Base-by-base conservation (phyloP, 2,797 vertebrate genomes). In the Gadopsis marmoratus region DNA sequence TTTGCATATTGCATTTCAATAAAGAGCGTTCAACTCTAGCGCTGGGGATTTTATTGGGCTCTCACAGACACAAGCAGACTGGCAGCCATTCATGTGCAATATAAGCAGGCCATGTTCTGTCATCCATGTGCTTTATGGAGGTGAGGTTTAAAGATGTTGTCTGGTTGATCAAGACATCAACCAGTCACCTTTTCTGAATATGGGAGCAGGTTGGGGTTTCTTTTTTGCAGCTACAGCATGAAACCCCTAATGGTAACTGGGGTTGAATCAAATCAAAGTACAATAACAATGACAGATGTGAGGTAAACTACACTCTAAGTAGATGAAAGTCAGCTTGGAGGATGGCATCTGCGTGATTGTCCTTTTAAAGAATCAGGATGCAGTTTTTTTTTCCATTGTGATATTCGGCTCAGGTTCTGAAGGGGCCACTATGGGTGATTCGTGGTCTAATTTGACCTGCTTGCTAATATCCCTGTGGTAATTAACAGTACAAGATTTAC, bases 1-100 rank as follows among this genome's bases (percentile, higher is more conserved):
- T 92, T 93, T 92, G 77, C 87, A 90, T 94, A 89, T 85, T 92
- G 89, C 83, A 90, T 90, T 88, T 93, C 83, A 90, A 90, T 93
- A 89, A 90, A 89, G 72, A 85, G 71, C 69, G 72, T 82, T 89
- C 71, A 74, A 31, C 75, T 86, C 62, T 31, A 37, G 65, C 55
- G 43, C 67, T 55, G 39, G 59, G 23, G 13, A 12, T 74, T 87
- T 89, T 90, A 91, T 82, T 76, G 63, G 69, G 10, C 75, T 75
- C 37, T 63, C 55, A 39, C 74, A 43, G 50, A 60, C 56, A 81
- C 61, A 61, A 71, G 61, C 54, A 71, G 58, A 64, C 47, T 43
- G 35, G 35, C 1, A 6, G 64, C 29, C 12, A 21, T 61, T 69
- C 26, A 23, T 63, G 43, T 51, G 45, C 21, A 59, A 59, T 61